Conservation (phyloP, 2,888 invertebrate genomes). For the Teleogryllus oceanicus region DNA sequence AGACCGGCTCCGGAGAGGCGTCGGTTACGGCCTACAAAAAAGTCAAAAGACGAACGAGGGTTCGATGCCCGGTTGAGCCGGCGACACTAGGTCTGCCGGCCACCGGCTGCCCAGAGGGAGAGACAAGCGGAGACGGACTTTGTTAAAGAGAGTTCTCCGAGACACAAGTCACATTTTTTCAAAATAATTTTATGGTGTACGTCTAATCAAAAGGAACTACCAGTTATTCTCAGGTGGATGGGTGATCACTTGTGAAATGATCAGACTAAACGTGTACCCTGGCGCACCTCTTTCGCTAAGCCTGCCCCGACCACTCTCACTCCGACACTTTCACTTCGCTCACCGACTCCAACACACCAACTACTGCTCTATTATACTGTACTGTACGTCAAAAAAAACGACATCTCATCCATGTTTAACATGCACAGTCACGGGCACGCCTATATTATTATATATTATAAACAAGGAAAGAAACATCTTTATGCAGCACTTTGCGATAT, state of each 20-base stretch:
- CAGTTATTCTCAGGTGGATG: constrained; percentile 32
- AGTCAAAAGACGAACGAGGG: background rate
- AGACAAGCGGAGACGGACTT: constrained; percentile 6
- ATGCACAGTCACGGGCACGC: constrained; percentile 12
- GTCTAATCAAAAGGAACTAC: constrained; percentile 20
- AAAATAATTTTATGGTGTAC: constrained; percentile 9
- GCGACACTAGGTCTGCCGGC: background rate
- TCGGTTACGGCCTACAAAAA: constrained; percentile 9
- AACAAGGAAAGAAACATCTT: constrained; percentile 28
- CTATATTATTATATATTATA: constrained; percentile 33
- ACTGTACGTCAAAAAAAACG: constrained; percentile 21
- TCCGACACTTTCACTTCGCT: constrained; percentile 20
- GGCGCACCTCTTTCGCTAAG: background rate
- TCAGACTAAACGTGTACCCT: background rate
- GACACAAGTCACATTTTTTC: constrained; percentile 1
- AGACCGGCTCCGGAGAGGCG: constrained; percentile 2
- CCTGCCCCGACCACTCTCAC: background rate
- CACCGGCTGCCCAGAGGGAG: background rate
- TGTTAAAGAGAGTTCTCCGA: background rate
- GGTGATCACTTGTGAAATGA: constrained; percentile 25
- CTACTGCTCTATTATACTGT: constrained; percentile 3
- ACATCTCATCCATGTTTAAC: constrained; percentile 19
- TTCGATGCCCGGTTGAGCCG: background rate
- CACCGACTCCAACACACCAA: constrained; percentile 33
- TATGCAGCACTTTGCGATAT: constrained; percentile 34